These are phyloP conservation scores for Xiphorhynchus erythropygius DNA, from an alignment of 2,797 vertebrate genomes.

Conservation along the genomic window DNA sequence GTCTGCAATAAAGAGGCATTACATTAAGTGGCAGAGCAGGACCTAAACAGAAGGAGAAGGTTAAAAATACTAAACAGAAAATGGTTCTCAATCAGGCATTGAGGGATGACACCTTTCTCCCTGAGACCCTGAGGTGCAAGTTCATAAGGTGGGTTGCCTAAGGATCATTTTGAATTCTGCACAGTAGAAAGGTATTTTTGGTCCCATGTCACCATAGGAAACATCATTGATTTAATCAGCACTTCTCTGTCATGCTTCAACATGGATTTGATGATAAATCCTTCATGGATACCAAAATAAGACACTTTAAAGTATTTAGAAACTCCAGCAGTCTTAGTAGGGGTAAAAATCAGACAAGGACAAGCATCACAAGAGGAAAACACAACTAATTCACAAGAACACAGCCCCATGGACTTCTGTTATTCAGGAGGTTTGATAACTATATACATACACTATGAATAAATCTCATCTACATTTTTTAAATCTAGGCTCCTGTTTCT, in stretches of 20 bases:
- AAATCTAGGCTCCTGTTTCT: not conserved
- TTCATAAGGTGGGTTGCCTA: fast-evolving
- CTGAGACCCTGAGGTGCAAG: not conserved
- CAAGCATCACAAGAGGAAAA: not conserved
- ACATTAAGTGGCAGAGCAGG: constrained; percentile 52
- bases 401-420: not conserved
- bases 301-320: not conserved
- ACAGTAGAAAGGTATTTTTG: not conserved
- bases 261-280: not conserved
- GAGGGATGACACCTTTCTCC: not conserved
- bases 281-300: not conserved
- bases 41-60: constrained; percentile 26
- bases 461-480: not conserved
- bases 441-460: not conserved
- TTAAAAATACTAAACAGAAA: constrained; percentile 25
- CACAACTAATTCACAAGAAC: not conserved
- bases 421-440: not conserved
- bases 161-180: not conserved
- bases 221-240: not conserved
- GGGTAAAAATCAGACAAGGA: not conserved
- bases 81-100: not conserved
- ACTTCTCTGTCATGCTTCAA: not conserved
- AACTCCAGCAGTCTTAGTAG: not conserved
- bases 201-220: not conserved
- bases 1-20: constrained; percentile 43